Base-by-base conservation (phyloP, 2,797 vertebrate species). In the Ispidina lecontei region DNA sequence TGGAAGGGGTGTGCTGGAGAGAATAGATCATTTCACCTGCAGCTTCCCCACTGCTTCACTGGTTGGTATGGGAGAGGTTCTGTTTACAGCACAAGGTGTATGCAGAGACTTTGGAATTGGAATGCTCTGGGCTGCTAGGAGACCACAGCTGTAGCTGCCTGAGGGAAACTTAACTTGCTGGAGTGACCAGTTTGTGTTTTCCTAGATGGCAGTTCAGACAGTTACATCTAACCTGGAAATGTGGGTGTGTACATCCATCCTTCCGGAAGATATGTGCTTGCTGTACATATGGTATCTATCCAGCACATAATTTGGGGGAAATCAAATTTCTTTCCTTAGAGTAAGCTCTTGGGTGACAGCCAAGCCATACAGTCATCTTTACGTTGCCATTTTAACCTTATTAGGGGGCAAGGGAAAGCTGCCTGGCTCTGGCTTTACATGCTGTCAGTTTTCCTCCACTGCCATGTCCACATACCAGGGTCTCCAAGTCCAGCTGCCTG, bases 291-390 rank as follows among this genome's bases (percentile, higher is more conserved):
- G 82, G 43, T 87, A 71, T 80, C 54, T 71, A 33, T 88, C 62
- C 35, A 78, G 62, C 63, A 72, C 75, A 67, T 82, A 75, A 62
- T 84, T 64, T 79, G 71, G 37, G 68, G 26, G 76, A 87, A 94
- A 87, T 87, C 69, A 51, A 51, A 33, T 83, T 79, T 79, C 58
- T 94, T 69, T 67, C 46, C 87, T 92, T 84, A 67, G 82, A 87
- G 26, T 78, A 87, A 83, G 87, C 35, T 89, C 89, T 69, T 89
- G 86, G 63, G 54, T 86, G 58, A 12, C 37, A 89, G 75, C 72
- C 64, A 95, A 67, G 59, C 26, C 67, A 16, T 85, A 28, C 70
- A 58, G 9, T 59, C 68, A 58, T 88, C 81, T 87, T 91, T 70
- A 29, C 56, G 47, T 65, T 89, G 55, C 52, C 46, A 19, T 88